Conservation (phyloP, 2,888 invertebrate species). For the Endotricha flammealis region DNA sequence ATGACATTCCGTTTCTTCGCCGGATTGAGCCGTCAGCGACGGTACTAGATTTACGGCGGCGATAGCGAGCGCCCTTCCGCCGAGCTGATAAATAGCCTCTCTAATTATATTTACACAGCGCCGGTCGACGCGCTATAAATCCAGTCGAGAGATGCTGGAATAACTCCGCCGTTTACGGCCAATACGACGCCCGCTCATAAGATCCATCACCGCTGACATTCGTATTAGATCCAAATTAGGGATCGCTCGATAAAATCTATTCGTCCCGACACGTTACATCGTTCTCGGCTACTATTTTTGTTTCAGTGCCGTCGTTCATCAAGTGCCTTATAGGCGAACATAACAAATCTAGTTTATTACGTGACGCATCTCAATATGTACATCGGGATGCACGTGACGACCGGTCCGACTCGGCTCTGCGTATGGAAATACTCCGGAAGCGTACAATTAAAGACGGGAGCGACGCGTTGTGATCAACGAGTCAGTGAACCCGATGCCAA, state of each 20-base stretch:
- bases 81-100: constrained; percentile 72
- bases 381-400: constrained; percentile 47
- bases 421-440: constrained; percentile 63
- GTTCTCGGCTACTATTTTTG: constrained; percentile 22
- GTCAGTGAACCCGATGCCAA: constrained; percentile 63
- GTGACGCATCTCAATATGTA: constrained; percentile 9
- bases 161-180: constrained; percentile 55
- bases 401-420: constrained; percentile 47
- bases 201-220: constrained; percentile 49
- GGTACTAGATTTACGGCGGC: constrained; percentile 62
- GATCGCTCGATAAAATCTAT: constrained; percentile 44
- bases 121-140: constrained; percentile 68
- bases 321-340: constrained; percentile 9
- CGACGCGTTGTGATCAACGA: constrained; percentile 38
- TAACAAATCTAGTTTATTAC: constrained; percentile 12
- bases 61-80: constrained; percentile 71
- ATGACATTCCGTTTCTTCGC: constrained; percentile 54
- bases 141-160: constrained; percentile 56
- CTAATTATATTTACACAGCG: constrained; percentile 77
- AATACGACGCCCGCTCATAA: constrained; percentile 39
- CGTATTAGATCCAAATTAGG: constrained; percentile 53
- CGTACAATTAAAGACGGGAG: constrained; percentile 50
- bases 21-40: constrained; percentile 70
- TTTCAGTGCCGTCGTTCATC: constrained; percentile 19
- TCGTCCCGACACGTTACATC: constrained; percentile 33